Percentiles rank a stretch among this genome's conserved stretches.
phyloP scores from a whole-genome alignment of 1,140 invertebrate genomes.

The Heliconius hermathena region DNA sequence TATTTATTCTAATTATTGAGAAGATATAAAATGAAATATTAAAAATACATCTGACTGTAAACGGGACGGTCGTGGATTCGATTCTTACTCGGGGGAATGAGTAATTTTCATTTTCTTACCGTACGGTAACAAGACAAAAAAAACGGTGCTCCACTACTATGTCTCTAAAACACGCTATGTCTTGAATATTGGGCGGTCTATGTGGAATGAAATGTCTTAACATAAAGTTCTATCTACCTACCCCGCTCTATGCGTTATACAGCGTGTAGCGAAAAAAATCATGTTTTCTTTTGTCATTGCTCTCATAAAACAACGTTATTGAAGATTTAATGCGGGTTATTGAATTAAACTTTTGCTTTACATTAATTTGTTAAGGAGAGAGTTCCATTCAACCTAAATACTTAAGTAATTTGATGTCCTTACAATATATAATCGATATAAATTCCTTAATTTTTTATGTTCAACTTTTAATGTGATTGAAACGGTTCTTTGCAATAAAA shows the following conservation, averaged over 20 bases:
- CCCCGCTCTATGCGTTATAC: not conserved
- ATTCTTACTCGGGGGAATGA: too few relatives aligned
- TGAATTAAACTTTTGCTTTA: not conserved
- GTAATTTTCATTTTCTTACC: too few relatives aligned
- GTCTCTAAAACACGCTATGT: too few relatives aligned
- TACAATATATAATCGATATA: not conserved
- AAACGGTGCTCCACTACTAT: too few relatives aligned
- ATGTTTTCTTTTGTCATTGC: not conserved
- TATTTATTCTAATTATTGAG: too few relatives aligned
- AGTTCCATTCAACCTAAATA: not conserved
- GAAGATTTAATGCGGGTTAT: not conserved
- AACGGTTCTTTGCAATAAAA: constrained; percentile 2
- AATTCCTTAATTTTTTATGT: not conserved
- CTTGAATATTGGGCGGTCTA: too few relatives aligned
- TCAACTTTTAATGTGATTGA: not conserved
- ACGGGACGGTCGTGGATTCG: too few relatives aligned
- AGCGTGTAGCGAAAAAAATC: not conserved
- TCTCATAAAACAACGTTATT: not conserved
- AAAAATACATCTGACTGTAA: too few relatives aligned
- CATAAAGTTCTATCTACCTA: not conserved
- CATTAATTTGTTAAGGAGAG: not conserved
- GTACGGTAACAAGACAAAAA: too few relatives aligned
- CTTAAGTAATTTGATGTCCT: constrained; percentile 10
- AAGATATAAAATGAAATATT: too few relatives aligned
- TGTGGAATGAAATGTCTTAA: too few relatives aligned